A percentile compares a stretch with the other conserved stretches of the same genome.
Conservation (phyloP, 2,888 invertebrate genomes). For the Athripsodes cinereus region DNA sequence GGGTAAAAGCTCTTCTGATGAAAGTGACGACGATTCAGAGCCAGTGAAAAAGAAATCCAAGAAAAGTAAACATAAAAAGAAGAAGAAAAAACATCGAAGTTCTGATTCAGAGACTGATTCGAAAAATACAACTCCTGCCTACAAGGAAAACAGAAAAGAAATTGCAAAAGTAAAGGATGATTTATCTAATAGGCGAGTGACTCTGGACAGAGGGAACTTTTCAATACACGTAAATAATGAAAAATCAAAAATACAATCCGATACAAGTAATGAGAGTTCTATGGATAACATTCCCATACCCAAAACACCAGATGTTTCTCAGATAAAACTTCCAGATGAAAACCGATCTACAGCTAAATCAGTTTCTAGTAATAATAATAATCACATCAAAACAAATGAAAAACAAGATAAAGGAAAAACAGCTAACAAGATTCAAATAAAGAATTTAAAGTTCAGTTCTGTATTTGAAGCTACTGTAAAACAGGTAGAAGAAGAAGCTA, state of each 20-base stretch:
- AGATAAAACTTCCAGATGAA: slow-evolving; percentile 34
- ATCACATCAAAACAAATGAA: slow-evolving; percentile 30
- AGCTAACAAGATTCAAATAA: slow-evolving; percentile 57
- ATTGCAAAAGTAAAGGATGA: slow-evolving; percentile 30
- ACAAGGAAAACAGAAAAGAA: slow-evolving; percentile 20
- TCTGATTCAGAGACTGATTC: slow-evolving; percentile 12
- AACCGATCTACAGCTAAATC: slow-evolving; percentile 30
- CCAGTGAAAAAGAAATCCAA: slow-evolving; percentile 22
- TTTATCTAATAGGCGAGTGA: slow-evolving; percentile 20
- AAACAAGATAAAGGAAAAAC: slow-evolving; percentile 40
- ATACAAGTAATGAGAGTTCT: slow-evolving; percentile 23
- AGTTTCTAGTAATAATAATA: slow-evolving; percentile 7
- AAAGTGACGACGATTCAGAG: slow-evolving; percentile 24
- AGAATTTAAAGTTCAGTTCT: slow-evolving; percentile 60
- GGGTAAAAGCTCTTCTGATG: slow-evolving; percentile 31
- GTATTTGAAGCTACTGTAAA: slow-evolving; percentile 62
- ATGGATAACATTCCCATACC: slow-evolving; percentile 33
- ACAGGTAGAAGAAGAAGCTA: slow-evolving; percentile 57
- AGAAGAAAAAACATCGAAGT: slow-evolving; percentile 16
- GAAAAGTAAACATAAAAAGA: slow-evolving; percentile 26
- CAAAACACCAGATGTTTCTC: slow-evolving; percentile 22
- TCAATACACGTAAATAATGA: slow-evolving; percentile 22
- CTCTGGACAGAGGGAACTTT: slow-evolving; percentile 19
- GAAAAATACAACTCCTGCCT: slow-evolving; percentile 11
- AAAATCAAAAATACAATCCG: slow-evolving; percentile 7